These are phyloP conservation scores for Lophura nycthemera DNA, from an alignment of 2,113 vertebrate species.

Conservation along the genomic window DNA sequence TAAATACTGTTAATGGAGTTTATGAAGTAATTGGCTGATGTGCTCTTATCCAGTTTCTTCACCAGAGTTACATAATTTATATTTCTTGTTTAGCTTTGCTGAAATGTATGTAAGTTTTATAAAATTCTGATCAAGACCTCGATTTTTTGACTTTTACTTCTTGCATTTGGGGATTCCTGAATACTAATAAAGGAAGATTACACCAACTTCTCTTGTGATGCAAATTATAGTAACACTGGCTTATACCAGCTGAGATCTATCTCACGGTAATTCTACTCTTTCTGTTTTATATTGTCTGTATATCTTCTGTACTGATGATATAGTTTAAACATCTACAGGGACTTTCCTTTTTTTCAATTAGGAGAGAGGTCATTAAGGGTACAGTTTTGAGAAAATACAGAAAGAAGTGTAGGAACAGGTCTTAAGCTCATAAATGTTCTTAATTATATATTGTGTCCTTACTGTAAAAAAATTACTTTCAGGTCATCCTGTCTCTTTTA, in stretches of 20 bases:
- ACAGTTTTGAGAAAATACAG: constrained; percentile 66
- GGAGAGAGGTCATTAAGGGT: constrained; percentile 52
- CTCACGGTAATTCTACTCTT: neutral
- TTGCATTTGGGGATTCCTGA: neutral
- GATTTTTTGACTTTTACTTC: neutral
- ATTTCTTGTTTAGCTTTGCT: neutral
- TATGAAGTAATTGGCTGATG: neutral
- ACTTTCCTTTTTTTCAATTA: constrained; percentile 54
- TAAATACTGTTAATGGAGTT: neutral
- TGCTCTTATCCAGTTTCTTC: neutral
- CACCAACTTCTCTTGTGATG: neutral
- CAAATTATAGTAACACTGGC: neutral
- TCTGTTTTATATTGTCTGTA: neutral
- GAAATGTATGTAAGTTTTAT: neutral
- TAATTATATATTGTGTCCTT: constrained; percentile 55
- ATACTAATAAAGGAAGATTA: neutral
- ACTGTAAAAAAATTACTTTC: constrained; percentile 56
- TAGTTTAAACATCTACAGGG: constrained; percentile 20
- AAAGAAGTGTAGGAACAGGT: constrained; percentile 41
- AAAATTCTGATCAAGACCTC: neutral
- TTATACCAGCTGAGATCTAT: neutral
- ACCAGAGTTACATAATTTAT: neutral
- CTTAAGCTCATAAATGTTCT: constrained; percentile 56
- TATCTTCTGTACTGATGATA: neutral
- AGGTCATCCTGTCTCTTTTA: constrained; percentile 57